Evolutionary conservation across 2,888 invertebrate genomes (phyloP), one percentile per base, ranked within the genome.

Genomic region (Ommatoiulus sabulosus): DNA sequence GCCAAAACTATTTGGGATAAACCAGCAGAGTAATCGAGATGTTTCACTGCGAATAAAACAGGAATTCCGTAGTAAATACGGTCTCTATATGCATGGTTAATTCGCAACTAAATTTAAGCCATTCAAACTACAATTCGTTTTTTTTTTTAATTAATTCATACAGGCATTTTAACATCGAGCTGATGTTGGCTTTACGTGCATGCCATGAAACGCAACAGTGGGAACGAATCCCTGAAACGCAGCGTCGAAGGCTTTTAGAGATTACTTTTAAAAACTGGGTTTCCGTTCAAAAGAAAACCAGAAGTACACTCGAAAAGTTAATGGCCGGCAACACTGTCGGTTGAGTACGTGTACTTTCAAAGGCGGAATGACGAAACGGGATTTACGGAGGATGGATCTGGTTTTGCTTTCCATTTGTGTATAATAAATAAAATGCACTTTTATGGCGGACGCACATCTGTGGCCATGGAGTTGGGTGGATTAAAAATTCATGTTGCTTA

Each of bases 371-470:
- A 20, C 17, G 20, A 63, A 20, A 63, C 5, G 15, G 63, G 15
- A 20, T 72, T 72, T 24, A 24, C n/a, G 72, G 24, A 10, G 12
- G 35, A 80, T 80, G 35, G 80, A 35, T 35, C 35, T 80, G 80
- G 80, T 80, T 80, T 80, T 80, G 10, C 80, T 80, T 35, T 80
- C 24, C 35, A 35, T 35, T 35, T 10, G 35, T 63, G 2, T 15
- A n/a, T 35, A 35, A 35, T 35, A 80, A 8, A 24, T 80, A 63
- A 63, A 15, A 63, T 63, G 63, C 46, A 12, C 35, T 52, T 80
- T 80, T 35, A 80, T 80, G 80, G 80, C 80, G 80, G 12, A 24
- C 12, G 24, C 80, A 80, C 80, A 80, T 80, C 80, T 80, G 72
- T 72, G 72, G 72, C 72, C 24, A 72, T n/a, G 80, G 12, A 15